A percentile compares a stretch with the other conserved stretches of the same genome.
Evolutionary conservation across 2,797 vertebrate genomes (phyloP).

Genomic region (Diglossa cyanea): DNA sequence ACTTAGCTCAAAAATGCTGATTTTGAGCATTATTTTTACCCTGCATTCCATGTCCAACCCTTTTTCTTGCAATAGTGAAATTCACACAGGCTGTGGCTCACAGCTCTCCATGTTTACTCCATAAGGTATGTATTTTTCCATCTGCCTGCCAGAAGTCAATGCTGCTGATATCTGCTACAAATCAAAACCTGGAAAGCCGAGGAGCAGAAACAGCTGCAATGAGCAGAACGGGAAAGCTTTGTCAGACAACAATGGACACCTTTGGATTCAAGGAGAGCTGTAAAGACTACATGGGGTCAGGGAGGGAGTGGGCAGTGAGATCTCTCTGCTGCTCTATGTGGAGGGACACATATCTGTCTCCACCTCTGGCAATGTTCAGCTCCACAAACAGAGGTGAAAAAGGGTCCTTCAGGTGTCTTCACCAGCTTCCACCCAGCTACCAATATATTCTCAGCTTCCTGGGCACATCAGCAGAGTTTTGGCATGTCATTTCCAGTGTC

Average conservation of each 20-base stretch:
- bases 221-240: background rate
- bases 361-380: background rate
- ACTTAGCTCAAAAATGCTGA: background rate
- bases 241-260: fast-evolving
- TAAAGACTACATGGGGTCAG: fast-evolving
- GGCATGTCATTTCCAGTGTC: background rate
- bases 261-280: background rate
- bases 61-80: background rate
- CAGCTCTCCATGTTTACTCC: background rate
- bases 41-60: background rate
- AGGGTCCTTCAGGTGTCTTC: background rate
- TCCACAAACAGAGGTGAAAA: background rate
- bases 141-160: background rate
- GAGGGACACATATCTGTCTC: background rate
- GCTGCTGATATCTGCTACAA: background rate
- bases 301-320: background rate
- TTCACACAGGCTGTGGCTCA: background rate
- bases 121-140: background rate
- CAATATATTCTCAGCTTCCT: background rate
- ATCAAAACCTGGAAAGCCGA: background rate
- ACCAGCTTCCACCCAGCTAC: background rate
- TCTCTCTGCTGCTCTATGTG: background rate
- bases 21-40: background rate
- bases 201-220: background rate
- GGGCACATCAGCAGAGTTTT: background rate